phyloP scores from a whole-genome alignment of 2,113 vertebrate species.

The Lagopus muta region DNA sequence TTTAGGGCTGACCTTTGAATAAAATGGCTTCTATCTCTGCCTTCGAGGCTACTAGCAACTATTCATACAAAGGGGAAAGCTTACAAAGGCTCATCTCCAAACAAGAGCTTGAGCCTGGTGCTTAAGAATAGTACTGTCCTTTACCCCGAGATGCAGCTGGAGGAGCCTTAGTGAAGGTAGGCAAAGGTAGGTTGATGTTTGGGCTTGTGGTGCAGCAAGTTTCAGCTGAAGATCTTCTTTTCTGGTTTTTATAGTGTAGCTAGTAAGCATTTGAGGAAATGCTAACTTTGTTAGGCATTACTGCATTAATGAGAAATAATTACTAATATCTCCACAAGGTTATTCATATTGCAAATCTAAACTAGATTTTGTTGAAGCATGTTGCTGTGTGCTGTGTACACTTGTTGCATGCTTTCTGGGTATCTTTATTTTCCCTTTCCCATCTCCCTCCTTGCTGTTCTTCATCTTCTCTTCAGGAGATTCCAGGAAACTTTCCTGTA shows the following conservation, averaged over 20 bases:
- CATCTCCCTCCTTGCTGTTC: neutral
- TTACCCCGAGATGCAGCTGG: accelerated
- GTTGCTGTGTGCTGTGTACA: neutral
- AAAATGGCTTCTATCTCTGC: conserved; percentile 9
- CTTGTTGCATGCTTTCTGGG: accelerated
- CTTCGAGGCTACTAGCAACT: conserved; percentile 26
- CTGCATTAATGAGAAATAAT: neutral
- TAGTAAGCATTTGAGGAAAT: neutral
- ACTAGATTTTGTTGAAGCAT: neutral
- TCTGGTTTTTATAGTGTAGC: neutral
- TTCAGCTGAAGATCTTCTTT: neutral
- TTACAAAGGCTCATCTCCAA: conserved; percentile 18
- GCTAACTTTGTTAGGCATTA: neutral
- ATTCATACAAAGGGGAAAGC: neutral
- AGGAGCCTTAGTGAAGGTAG: neutral
- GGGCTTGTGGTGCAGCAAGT: neutral
- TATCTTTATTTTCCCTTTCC: neutral
- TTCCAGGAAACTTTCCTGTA: neutral
- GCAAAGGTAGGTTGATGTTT: neutral
- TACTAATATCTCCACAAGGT: neutral
- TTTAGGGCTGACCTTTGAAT: neutral
- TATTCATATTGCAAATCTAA: neutral
- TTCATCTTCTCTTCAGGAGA: neutral
- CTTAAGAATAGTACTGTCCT: neutral
- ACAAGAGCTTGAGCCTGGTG: neutral